These are phyloP conservation scores for Dugesia japonica DNA, from an alignment of 2,888 invertebrate species.

Conservation along the genomic window DNA sequence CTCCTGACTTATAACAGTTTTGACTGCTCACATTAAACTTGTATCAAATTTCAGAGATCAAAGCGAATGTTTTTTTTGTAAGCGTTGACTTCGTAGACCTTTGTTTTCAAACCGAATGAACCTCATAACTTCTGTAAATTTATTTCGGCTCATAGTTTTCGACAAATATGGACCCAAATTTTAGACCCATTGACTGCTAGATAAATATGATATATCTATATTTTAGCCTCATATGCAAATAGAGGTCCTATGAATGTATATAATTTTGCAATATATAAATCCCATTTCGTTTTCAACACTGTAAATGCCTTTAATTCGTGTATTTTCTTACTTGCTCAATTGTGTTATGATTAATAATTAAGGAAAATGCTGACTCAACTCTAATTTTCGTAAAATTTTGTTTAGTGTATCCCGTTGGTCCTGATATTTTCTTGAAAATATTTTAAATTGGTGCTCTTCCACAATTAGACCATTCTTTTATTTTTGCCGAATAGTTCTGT, in stretches of 20 bases:
- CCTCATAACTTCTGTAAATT: too few species aligned
- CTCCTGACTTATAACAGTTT: background rate
- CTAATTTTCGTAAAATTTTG: background rate
- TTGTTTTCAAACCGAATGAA: too few species aligned
- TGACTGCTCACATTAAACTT: background rate
- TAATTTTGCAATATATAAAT: background rate
- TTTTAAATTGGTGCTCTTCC: background rate
- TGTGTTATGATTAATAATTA: conserved; percentile 1
- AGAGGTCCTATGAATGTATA: too few species aligned
- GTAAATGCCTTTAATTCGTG: background rate
- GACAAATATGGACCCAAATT: background rate
- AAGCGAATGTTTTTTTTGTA: too few species aligned
- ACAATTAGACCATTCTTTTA: background rate
- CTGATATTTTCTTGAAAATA: background rate
- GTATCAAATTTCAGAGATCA: background rate
- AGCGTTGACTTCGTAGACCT: too few species aligned
- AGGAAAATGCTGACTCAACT: background rate
- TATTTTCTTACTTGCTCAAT: background rate
- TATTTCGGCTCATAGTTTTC: background rate
- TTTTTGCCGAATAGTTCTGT: conserved; percentile 9
- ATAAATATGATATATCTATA: too few species aligned
- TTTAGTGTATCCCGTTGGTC: background rate
- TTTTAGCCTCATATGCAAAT: too few species aligned
- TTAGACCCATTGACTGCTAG: background rate
- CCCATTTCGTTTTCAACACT: background rate